Evolutionary conservation across 2,797 vertebrate species (phyloP).

Genomic region (Ceryle rudis): DNA sequence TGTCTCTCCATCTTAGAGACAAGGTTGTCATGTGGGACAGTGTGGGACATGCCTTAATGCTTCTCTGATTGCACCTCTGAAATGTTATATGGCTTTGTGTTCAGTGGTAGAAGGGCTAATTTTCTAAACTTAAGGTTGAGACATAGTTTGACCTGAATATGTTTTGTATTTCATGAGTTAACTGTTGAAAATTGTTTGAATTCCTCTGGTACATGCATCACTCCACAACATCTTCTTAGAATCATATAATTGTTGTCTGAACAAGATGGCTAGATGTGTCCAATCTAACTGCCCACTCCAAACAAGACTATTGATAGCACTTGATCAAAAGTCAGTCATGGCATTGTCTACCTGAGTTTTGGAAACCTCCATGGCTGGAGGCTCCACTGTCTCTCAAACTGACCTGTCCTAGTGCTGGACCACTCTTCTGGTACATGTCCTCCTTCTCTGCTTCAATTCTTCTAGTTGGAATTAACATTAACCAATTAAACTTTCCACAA

Average conservation of each 20-base stretch:
- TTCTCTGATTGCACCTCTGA: background rate
- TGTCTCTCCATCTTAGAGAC: too few relatives aligned
- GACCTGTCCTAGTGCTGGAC: background rate
- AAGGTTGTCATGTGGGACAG: too few relatives aligned
- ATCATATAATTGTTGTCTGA: background rate
- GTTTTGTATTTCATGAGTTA: background rate
- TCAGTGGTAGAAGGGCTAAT: background rate
- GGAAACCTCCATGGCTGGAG: background rate
- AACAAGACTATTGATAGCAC: background rate
- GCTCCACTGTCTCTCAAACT: background rate
- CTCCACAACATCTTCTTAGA: background rate
- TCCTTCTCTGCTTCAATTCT: background rate
- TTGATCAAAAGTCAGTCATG: background rate
- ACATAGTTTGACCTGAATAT: background rate
- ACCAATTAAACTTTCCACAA: background rate
- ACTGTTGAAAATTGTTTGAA: background rate
- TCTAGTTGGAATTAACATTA: background rate
- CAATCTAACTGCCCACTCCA: background rate
- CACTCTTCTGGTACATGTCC: background rate
- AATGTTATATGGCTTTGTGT: background rate
- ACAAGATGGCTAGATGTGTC: background rate
- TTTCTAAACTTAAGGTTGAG: background rate
- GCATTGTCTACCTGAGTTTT: background rate
- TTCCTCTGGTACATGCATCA: background rate
- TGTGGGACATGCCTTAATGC: background rate